Percentiles rank a stretch among this genome's conserved stretches.
Conservation (phyloP, 2,797 vertebrate species). For the Pelochelys cantorii region DNA sequence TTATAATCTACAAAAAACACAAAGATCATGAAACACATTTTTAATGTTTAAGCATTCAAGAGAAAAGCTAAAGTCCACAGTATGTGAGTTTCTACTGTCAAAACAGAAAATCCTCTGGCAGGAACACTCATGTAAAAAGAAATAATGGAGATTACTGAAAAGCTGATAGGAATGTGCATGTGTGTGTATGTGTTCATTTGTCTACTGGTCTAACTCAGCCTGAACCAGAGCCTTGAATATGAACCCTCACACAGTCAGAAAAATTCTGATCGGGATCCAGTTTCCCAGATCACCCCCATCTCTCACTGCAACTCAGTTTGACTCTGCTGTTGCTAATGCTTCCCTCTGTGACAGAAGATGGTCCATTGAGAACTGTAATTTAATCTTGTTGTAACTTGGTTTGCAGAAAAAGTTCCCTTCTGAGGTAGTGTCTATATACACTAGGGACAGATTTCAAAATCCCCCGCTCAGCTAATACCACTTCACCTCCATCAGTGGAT, state of each 20-base stretch:
- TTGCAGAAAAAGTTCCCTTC: background rate
- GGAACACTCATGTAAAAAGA: background rate
- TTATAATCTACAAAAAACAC: background rate
- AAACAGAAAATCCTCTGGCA: background rate
- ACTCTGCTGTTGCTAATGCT: background rate
- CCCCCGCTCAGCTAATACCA: background rate
- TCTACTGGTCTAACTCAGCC: background rate
- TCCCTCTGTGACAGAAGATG: background rate
- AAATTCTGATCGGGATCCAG: background rate
- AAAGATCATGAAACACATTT: background rate
- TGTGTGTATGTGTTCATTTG: background rate
- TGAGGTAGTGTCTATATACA: background rate
- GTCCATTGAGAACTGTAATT: background rate
- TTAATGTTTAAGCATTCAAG: background rate
- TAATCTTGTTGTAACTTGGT: background rate
- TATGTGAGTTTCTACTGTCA: background rate
- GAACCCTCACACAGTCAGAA: background rate
- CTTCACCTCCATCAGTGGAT: background rate
- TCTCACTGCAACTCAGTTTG: background rate
- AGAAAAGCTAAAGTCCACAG: constrained; percentile 24
- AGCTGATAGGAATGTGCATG: background rate
- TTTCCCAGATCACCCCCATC: background rate
- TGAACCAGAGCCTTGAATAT: background rate
- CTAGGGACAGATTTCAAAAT: background rate
- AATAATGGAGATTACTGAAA: background rate